phyloP scores from a whole-genome alignment of 2,797 vertebrate species.

The Buphagus erythrorhynchus region DNA sequence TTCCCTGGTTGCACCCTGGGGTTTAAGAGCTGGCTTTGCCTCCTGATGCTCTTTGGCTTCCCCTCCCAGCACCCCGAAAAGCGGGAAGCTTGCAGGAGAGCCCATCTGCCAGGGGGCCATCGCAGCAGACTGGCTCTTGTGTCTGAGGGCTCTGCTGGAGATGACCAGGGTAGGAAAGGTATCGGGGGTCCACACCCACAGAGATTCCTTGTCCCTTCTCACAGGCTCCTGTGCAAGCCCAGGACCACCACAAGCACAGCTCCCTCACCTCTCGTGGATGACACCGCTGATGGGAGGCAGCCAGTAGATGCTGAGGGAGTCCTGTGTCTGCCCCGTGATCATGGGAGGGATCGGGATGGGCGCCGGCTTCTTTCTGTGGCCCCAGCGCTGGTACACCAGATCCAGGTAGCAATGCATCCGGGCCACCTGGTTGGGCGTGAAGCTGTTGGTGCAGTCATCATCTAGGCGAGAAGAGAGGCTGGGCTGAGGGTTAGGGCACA shows the following conservation, averaged over 20 bases:
- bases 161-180: fast-evolving
- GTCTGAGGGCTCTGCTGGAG: neutral
- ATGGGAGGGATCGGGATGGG: conserved; percentile 88
- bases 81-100: neutral
- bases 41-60: neutral
- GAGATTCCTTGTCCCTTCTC: neutral
- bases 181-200: fast-evolving
- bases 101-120: neutral
- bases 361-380: conserved; percentile 79
- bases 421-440: conserved; percentile 96
- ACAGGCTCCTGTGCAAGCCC: neutral
- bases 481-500: fast-evolving
- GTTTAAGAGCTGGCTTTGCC: conserved; percentile 31
- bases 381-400: conserved; percentile 93
- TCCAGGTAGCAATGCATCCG: conserved; percentile 98
- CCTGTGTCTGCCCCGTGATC: conserved; percentile 81
- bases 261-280: conserved; percentile 87
- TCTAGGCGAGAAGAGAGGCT: conserved; percentile 75
- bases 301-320: conserved; percentile 92
- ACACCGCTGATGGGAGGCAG: conserved; percentile 87
- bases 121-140: neutral
- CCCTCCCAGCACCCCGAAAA: neutral
- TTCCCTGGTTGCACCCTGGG: conserved; percentile 36
- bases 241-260: fast-evolving
- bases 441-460: conserved; percentile 93